Evolutionary conservation across 2,888 invertebrate genomes (phyloP).

Genomic region (Antheraea assamensis): DNA sequence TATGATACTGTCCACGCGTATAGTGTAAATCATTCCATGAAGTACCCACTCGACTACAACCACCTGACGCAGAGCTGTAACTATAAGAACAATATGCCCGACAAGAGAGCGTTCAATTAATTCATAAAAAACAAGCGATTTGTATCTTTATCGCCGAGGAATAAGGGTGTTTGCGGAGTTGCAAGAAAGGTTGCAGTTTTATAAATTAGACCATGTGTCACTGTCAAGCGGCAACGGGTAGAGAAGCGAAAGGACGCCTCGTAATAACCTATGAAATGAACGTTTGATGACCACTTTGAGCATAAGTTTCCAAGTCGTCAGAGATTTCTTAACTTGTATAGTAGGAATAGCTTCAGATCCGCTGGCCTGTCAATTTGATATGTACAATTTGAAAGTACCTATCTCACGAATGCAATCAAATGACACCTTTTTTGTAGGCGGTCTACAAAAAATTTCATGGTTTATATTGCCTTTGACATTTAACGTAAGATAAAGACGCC

Average conservation of each 20-base stretch:
- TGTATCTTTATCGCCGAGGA: slow-evolving; percentile 42
- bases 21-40: slow-evolving; percentile 56
- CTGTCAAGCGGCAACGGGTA: slow-evolving; percentile 52
- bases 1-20: slow-evolving; percentile 15
- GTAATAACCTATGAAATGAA: slow-evolving; percentile 75
- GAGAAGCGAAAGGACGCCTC: slow-evolving; percentile 57
- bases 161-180: slow-evolving; percentile 39
- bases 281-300: slow-evolving; percentile 64
- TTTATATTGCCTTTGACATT: too few species aligned
- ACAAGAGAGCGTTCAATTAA: slow-evolving; percentile 41
- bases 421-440: too few species aligned
- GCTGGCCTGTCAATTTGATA: too few species aligned
- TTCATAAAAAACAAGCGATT: slow-evolving; percentile 35
- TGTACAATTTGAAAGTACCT: too few species aligned
- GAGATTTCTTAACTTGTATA: slow-evolving; percentile 43
- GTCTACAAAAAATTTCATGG: too few species aligned
- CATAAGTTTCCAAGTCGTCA: slow-evolving; percentile 38
- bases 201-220: slow-evolving; percentile 76
- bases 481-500: too few species aligned
- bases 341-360: too few species aligned
- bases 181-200: slow-evolving; percentile 46
- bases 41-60: slow-evolving; percentile 53
- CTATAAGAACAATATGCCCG: slow-evolving; percentile 63
- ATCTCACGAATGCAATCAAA: too few species aligned
- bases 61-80: slow-evolving; percentile 63